Evolutionary conservation across 2,888 invertebrate species (phyloP).

Genomic region (Drosophila dives): DNA sequence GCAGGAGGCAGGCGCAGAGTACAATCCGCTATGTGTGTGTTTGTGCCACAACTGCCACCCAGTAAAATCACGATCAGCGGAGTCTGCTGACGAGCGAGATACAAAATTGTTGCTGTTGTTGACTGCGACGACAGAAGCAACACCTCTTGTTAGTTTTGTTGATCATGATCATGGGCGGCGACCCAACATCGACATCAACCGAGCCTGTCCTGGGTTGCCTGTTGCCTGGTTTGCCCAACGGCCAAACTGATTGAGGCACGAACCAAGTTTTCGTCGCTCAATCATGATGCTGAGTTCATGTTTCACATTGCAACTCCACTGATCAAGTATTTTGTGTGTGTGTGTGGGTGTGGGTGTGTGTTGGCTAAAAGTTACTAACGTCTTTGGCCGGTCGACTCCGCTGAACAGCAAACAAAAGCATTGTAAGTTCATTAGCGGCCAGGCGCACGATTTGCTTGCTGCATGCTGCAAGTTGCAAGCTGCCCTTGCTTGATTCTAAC

Average conservation of each 20-base stretch:
- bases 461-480: neutral
- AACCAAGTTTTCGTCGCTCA: constrained; percentile 65
- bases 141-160: constrained; percentile 83
- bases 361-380: constrained; percentile 9
- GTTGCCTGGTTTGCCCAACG: constrained; percentile 24
- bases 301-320: constrained; percentile 63
- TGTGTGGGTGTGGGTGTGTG: constrained; percentile 23
- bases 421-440: constrained; percentile 83
- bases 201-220: constrained; percentile 11
- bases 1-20: neutral
- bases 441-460: constrained; percentile 73
- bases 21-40: neutral
- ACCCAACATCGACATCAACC: constrained; percentile 16
- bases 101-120: constrained; percentile 44
- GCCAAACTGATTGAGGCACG: constrained; percentile 59
- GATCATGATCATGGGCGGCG: constrained; percentile 75
- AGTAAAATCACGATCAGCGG: constrained; percentile 70
- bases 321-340: constrained; percentile 33
- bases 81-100: constrained; percentile 57
- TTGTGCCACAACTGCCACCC: constrained; percentile 56
- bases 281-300: constrained; percentile 69
- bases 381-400: constrained; percentile 33
- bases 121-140: constrained; percentile 73
- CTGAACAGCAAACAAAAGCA: constrained; percentile 47
- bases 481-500: neutral